These are phyloP conservation scores for Falco punctatus DNA, from an alignment of 2,113 vertebrate species.

Conservation along the genomic window DNA sequence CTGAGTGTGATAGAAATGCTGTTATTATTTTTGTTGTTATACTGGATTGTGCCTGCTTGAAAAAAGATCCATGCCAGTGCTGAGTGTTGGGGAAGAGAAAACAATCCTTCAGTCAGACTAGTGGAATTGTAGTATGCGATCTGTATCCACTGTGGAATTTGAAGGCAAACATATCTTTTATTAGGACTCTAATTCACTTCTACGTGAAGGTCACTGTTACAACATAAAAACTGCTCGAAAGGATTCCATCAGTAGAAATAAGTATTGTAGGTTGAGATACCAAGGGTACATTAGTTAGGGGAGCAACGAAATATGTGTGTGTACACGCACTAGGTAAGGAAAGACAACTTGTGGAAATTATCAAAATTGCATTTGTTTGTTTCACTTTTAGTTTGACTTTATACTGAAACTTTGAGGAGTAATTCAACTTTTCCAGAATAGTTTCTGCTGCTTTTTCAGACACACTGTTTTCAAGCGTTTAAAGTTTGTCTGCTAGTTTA, in stretches of 20 bases:
- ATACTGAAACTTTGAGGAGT: not conserved
- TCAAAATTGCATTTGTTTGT: not conserved
- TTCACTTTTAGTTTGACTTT: not conserved
- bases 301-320: not conserved
- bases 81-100: not conserved
- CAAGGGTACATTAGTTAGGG: not conserved
- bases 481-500: not conserved
- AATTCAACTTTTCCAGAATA: not conserved
- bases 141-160: not conserved
- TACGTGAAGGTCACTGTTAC: not conserved
- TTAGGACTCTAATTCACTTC: not conserved
- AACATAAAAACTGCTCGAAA: not conserved
- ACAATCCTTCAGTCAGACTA: not conserved
- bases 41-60: not conserved
- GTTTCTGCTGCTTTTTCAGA: not conserved
- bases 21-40: not conserved
- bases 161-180: not conserved
- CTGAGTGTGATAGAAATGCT: not conserved
- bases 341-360: not conserved
- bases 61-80: not conserved
- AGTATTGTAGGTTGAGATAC: not conserved
- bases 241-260: not conserved
- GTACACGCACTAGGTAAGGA: not conserved
- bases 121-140: not conserved
- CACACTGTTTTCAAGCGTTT: not conserved